Base-by-base conservation (phyloP, 2,888 invertebrate genomes). In the Ctenicera cuprea region DNA sequence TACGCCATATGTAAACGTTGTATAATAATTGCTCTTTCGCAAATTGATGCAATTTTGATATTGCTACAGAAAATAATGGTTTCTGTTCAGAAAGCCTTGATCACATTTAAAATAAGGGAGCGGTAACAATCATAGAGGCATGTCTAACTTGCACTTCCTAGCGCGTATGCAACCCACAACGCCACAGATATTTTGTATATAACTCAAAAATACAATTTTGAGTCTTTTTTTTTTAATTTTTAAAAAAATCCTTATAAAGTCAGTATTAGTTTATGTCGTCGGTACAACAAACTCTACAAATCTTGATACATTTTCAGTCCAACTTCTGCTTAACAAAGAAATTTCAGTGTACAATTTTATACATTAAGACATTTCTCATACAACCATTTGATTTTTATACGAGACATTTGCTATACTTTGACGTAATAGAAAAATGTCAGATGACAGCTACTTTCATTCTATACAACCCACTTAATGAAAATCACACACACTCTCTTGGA, bases 351-450 rank as follows among this genome's bases (percentile, higher is more conserved):
- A n/a, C 11, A 37, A 16, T 52, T 14, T 41, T n/a, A 41, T 52
- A 66, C 54, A 43, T 14, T 2, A 43, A 67, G 52, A 64, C 68
- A 43, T 63, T 73, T 69, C 41, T 59, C 63, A 73, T 73, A 73
- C 73, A 69, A 14, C 12, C 18, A 38, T 41, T 18, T 38, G 18
- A n/a, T 62, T 67, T 63, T 37, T 43, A 57, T 37, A 73, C 30
- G 16, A 69, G 68, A 69, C 73, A 69, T 73, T 73, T 73, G 63
- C 63, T 64, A 73, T 73, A 73, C 73, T 69, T 16, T 61, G 61
- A 54, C 26, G 37, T 26, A 52, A 57, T 26, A 26, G 3, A 33
- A 37, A 30, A 3, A 37, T 52, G 52, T 14, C 59, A 30, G 30
- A 52, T 52, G 52, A 52, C 52, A 59, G 59, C 33, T 12, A 26